A percentile compares a stretch with the other conserved stretches of the same genome.
Evolutionary conservation across 2,797 vertebrate genomes (phyloP).

Genomic region (Lophotriccus pileatus): DNA sequence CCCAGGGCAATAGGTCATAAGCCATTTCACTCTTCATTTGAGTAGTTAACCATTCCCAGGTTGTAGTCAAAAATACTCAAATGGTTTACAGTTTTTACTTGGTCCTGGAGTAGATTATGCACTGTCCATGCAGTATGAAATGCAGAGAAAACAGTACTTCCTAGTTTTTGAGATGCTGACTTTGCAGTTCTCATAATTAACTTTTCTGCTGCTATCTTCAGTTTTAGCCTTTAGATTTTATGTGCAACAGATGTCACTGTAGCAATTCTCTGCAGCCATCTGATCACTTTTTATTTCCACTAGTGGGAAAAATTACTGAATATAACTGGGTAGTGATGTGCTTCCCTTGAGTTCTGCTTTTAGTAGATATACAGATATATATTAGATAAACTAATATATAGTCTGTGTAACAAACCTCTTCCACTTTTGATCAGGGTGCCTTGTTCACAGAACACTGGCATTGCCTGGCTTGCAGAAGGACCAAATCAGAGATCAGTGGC

Average conservation of each 20-base stretch:
- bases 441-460: background rate
- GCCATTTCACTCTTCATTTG: background rate
- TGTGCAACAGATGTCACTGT: background rate
- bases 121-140: background rate
- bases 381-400: background rate
- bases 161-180: background rate
- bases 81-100: background rate
- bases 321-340: background rate
- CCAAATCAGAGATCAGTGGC: background rate
- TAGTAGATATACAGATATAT: background rate
- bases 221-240: background rate
- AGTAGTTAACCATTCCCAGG: background rate
- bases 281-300: background rate
- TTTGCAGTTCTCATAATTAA: accelerated
- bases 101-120: background rate
- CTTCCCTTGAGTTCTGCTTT: background rate
- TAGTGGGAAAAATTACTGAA: background rate
- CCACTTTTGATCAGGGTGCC: background rate
- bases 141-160: background rate
- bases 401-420: background rate
- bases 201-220: background rate
- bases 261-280: background rate
- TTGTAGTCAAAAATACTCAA: background rate
- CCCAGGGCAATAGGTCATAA: background rate
- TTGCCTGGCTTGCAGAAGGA: background rate